Base-by-base conservation (phyloP, 2,888 invertebrate species). In the Odontocerum albicorne region DNA sequence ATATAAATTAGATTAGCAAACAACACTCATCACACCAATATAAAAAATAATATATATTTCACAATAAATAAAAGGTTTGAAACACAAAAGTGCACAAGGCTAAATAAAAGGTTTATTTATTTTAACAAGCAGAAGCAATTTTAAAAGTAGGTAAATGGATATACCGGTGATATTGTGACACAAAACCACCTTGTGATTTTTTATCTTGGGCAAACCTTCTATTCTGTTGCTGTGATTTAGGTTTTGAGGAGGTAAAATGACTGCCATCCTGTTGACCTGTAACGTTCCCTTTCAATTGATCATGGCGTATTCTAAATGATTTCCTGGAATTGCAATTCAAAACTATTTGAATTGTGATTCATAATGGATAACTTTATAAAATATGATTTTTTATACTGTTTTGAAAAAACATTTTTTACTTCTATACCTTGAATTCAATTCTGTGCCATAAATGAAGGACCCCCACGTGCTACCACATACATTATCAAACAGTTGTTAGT, bases 131-230 rank as follows among this genome's bases (percentile, higher is more conserved):
- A 16, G n/a, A 47, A 27, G 47, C 47, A 47, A 43, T 36, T 17
- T 22, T 47, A 22, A 43, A 19, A 36, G 38, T 6, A 42, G 32
- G 31, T 12, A 36, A 44, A 17, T 51, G 50, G 49, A 53, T 49
- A 49, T 59, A 64, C 59, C 63, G 47, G 51, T 40, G 46, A 60
- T 33, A 56, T 45, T 50, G 50, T 19, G 50, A 22, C 16, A 8
- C 31, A 55, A 55, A 22, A 55, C 49, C 45, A 50, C 46, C 31
- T 3, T 40, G 20, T 4, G 43, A 35, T n/a, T 49, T 39, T 13
- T 22, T 33, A 31, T 50, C 49, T 32, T 43, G 21, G 8, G 27
- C 35, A 2, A 17, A 7, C 12, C 36, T 39, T 20, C 33, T 46
- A 46, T 43, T 33, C 10, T 13, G 10, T 39, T 49, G 22, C 12